Base-by-base conservation (phyloP, 1,140 invertebrate species). In the Spodoptera frugiperda region DNA sequence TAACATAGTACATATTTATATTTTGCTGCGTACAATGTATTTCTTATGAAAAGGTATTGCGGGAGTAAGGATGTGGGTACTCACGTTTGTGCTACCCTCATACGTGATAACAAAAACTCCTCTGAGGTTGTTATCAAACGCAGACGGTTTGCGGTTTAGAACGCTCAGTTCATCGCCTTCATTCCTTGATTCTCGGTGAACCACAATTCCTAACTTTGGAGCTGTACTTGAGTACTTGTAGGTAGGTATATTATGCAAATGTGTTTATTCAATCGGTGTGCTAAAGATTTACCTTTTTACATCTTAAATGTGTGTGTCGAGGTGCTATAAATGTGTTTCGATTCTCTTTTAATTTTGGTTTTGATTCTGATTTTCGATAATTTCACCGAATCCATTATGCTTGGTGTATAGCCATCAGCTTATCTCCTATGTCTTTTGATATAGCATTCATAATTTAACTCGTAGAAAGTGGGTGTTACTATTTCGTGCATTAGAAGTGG, bases 31-130 rank as follows among this genome's bases (percentile, higher is more conserved):
- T 53, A 19, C 51, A 12, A 10, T 49, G 15, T 8, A 12, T 67
- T 49, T 67, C 63, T 67, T 67, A 67, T 48, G 12, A 67, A 67
- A 67, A 19, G 63, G n/a, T 67, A 39, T 67, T 25, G 33, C 19
- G 63, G 49, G 44, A n/a, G 25, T 49, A 49, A 67, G 25, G 39
- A 17, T n/a, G 39, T 48, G 61, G 17, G 48, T 65, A 44, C 44
- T 65, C 17, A 65, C 61, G 39, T 65, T 65, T 65, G 61, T 65
- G 44, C 30, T 14, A 3, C 17, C 19, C 63, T 25, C 63, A 25
- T 12, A 67, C 17, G 19, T 15, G 55, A 67, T 67, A 67, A 21
- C 63, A 67, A 67, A 49, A 67, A 67, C 39, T 17, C 63, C 19
- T 48, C 14, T 48, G 19, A 9, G 61, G 9, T 25, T 67, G 39